Evolutionary conservation across 2,888 invertebrate genomes (phyloP), one percentile per base, ranked within the genome.

Genomic region (Drosophila birchii): DNA sequence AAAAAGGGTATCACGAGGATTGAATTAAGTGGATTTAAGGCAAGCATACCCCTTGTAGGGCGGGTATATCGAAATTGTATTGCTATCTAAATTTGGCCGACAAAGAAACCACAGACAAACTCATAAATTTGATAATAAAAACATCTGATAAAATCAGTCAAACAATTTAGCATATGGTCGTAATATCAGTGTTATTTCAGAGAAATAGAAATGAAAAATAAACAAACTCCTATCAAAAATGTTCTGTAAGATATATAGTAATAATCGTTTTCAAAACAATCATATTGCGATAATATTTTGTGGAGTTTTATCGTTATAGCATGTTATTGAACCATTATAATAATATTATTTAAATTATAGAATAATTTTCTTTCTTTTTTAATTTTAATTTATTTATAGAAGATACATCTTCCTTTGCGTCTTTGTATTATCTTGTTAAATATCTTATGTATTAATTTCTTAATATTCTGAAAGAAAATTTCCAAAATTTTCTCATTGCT

Each of bases 1-100:
- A 66, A 64, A 64, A 66, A 64, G 64, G 38, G 29, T 62, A 36
- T 58, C 61, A 16, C 44, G 59, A 44, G 38, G 38, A 62, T 45
- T 36, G n/a, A 59, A 45, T 45, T 59, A 45, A 36, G 44, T 38
- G 60, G 45, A 29, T n/a, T 32, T 32, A 4, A 34, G 14, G n/a
- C n/a, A n/a, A 5, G 23, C 11, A 34, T 57, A 60, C 60, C 58
- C 23, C 1, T 26, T 11, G 2, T 11, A 34, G 11, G 7, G 4
- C 14, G 23, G 57, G 57, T 56, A 41, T 32, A 51, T 34, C 18
- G 20, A 20, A 32, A 34, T 29, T 1, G 6, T 32, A 7, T n/a
- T 7, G 12, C 18, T 11, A 1, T 18, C 16, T 7, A 12, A 6
- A 26, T 34, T 8, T 34, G 8, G 20, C 34, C 9, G 5, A 23